Evolutionary conservation across 2,888 invertebrate species (phyloP).

Genomic region (Teleogryllus oceanicus): DNA sequence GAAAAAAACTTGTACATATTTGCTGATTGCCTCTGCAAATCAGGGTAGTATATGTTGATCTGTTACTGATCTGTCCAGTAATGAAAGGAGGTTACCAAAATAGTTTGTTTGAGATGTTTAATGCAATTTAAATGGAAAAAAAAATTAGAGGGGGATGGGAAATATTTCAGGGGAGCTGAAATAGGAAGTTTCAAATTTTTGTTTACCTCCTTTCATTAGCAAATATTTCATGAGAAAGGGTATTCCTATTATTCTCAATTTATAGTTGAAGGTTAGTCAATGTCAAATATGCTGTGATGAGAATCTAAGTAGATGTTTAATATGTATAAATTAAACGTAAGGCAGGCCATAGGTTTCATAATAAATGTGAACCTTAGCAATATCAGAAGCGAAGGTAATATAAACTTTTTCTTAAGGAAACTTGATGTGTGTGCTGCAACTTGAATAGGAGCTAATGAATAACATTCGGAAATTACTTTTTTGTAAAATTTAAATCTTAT

Average conservation of each 20-base stretch:
- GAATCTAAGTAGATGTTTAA: slow-evolving; percentile 2
- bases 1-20: not conserved
- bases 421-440: too few relatives aligned
- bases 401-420: too few relatives aligned
- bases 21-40: not conserved
- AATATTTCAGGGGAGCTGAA: not conserved
- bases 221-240: not conserved
- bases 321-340: not conserved
- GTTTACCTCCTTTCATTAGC: not conserved
- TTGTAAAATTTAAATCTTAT: too few relatives aligned
- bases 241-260: not conserved
- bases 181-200: too few relatives aligned
- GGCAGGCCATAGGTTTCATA: not conserved
- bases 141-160: not conserved
- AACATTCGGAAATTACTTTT: too few relatives aligned
- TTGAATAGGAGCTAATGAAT: too few relatives aligned
- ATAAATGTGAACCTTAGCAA: too few relatives aligned
- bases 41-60: not conserved
- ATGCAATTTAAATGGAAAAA: not conserved
- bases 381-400: too few relatives aligned
- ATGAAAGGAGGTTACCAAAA: not conserved
- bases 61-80: not conserved
- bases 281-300: slow-evolving; percentile 18
- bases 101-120: not conserved
- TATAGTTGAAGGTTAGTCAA: not conserved